Conservation (phyloP, 2,113 vertebrate species). For the Vulpes vulpes region DNA sequence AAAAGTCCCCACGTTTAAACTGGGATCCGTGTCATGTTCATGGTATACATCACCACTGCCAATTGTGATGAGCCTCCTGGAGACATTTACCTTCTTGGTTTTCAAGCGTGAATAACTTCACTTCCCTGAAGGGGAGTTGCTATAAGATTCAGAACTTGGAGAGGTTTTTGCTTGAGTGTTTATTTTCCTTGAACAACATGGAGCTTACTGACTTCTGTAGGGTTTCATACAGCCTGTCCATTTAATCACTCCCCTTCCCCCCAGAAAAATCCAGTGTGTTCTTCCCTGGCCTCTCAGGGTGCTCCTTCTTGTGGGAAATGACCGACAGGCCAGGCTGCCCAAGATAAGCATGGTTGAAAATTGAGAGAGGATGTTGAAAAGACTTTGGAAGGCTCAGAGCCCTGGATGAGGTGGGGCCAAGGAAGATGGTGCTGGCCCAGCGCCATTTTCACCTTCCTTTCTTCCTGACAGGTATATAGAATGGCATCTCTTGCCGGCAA, state of each 20-base stretch:
- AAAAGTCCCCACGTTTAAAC: not conserved
- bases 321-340: not conserved
- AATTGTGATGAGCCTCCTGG: not conserved
- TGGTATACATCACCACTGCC: not conserved
- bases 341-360: not conserved
- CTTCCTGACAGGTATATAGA: not conserved
- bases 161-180: not conserved
- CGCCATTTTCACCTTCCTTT: not conserved
- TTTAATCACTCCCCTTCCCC: too few relatives aligned
- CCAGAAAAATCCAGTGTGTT: not conserved
- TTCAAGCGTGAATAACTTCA: not conserved
- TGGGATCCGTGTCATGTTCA: not conserved
- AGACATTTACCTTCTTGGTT: slow-evolving; percentile 1
- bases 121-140: not conserved
- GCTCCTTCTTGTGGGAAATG: slow-evolving; percentile 37
- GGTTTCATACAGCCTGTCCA: not conserved
- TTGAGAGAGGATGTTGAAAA: not conserved
- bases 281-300: not conserved
- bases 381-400: not conserved
- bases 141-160: not conserved
- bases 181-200: not conserved
- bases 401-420: too few relatives aligned
- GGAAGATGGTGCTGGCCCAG: not conserved
- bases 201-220: not conserved
- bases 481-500: slow-evolving; percentile 23